phyloP scores from a whole-genome alignment of 2,113 vertebrate genomes.

The Sceloporus undulatus region DNA sequence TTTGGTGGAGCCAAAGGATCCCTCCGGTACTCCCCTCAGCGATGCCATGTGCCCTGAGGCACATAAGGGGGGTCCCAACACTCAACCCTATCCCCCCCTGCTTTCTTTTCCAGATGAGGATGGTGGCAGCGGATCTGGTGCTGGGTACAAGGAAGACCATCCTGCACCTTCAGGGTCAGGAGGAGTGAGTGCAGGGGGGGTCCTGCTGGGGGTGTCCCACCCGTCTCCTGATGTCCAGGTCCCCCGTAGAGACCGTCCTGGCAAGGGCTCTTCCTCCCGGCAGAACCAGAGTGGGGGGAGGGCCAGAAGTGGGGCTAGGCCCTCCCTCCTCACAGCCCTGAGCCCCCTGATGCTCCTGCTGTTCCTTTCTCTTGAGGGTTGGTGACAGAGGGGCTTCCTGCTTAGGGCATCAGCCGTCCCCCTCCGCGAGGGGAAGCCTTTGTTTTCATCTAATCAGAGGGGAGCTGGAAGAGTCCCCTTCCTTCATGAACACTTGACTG shows the following conservation, averaged over 20 bases:
- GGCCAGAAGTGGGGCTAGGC: slow-evolving; percentile 20
- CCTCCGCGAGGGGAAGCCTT: accelerated
- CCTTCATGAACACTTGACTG: too few species aligned
- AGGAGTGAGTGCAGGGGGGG: background rate
- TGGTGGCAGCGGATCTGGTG: slow-evolving; percentile 81
- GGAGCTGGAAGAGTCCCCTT: background rate
- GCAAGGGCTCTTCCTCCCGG: slow-evolving; percentile 56
- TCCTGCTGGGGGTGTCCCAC: slow-evolving; percentile 39
- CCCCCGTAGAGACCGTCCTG: slow-evolving; percentile 52
- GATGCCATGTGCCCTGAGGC: background rate
- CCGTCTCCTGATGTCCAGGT: slow-evolving; percentile 34
- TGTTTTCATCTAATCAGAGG: too few species aligned
- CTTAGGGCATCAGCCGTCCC: background rate
- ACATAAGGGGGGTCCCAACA: background rate
- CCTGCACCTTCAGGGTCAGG: slow-evolving; percentile 57
- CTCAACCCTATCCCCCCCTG: background rate
- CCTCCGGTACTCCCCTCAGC: background rate
- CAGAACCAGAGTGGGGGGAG: slow-evolving; percentile 59
- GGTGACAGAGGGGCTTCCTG: background rate
- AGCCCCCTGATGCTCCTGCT: background rate
- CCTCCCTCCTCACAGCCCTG: background rate
- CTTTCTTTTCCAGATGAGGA: slow-evolving; percentile 78
- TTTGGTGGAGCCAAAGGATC: background rate
- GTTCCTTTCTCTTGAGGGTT: background rate
- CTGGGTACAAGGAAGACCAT: slow-evolving; percentile 86